Conservation (phyloP, 2,888 invertebrate species). For the Spisula solida region DNA sequence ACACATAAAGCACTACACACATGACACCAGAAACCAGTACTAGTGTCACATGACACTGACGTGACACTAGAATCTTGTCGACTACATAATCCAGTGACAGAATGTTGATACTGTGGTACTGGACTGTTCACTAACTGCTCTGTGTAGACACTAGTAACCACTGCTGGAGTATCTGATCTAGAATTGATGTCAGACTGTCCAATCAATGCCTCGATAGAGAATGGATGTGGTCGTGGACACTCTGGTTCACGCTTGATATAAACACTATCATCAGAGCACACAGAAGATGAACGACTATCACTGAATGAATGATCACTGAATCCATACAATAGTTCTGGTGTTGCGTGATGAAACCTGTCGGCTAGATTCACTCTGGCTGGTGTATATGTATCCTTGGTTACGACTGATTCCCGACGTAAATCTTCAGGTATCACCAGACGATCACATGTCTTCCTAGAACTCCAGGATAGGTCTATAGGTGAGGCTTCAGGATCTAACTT, state of each 20-base stretch:
- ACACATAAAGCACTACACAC: slow-evolving; percentile 61
- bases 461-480: slow-evolving; percentile 51
- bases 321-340: not conserved
- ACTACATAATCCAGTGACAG: not conserved
- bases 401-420: slow-evolving; percentile 47
- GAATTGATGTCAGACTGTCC: slow-evolving; percentile 16
- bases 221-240: slow-evolving; percentile 43
- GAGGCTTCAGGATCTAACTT: not conserved
- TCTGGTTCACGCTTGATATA: slow-evolving; percentile 31
- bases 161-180: slow-evolving; percentile 27
- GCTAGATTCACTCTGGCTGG: not conserved
- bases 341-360: not conserved
- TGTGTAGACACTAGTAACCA: slow-evolving; percentile 34
- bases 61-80: not conserved
- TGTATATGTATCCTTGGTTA: not conserved
- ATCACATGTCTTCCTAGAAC: slow-evolving; percentile 50
- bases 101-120: not conserved
- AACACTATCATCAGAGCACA: slow-evolving; percentile 47
- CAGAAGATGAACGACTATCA: slow-evolving; percentile 14
- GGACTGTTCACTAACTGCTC: not conserved
- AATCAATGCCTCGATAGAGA: slow-evolving; percentile 58
- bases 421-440: slow-evolving; percentile 56
- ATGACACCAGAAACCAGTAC: slow-evolving; percentile 64
- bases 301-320: slow-evolving; percentile 18
- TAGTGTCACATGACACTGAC: slow-evolving; percentile 11